Base-by-base conservation (phyloP, 2,113 vertebrate genomes). In the Camelus bactrianus region DNA sequence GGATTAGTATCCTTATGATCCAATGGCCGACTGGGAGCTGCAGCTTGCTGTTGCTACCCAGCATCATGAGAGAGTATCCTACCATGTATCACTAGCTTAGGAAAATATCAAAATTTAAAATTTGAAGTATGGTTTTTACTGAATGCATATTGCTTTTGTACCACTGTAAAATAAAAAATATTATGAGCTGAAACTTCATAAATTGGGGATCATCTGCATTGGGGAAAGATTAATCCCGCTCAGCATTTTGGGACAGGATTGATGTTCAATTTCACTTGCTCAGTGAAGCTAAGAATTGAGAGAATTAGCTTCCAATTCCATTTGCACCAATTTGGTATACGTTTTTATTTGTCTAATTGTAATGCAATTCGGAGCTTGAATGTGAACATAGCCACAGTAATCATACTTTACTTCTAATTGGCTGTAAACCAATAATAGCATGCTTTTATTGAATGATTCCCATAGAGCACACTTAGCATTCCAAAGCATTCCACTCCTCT, bases 361-460 rank as follows among this genome's bases (percentile, higher is more conserved):
- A 96, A 83, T 70, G 79, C 32, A 87, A 76, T 94, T 96, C 69
- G 91, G 38, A 42, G 69, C 54, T 79, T 94, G 54, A 35, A 79
- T 94, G 72, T 35, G 92, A 84, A 89, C 46, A 70, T 77, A 94
- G 62, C 83, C 94, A 83, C 54, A 67, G 35, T 94, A 95, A 72
- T 89, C 16, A 84, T 50, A 30, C n/a, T 96, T 94, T 76, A 76
- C 62, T 72, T 88, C 60, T 88, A 94, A 76, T 88, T 82, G 52
- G 15, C 60, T 92, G 52, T 77, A 89, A 94, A 89, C 54, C 24
- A 96, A 42, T 92, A 89, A 72, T 87, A 58, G 64, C 67, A 96
- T 79, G 35, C 60, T 77, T 92, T 89, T 79, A 80, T 16, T 50
- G 32, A 93, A 48, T n/a, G 46, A 79, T 82, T 88, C 38, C 72